Evolutionary conservation across 2,888 invertebrate genomes (phyloP).

Genomic region (Eupithecia abbreviata): DNA sequence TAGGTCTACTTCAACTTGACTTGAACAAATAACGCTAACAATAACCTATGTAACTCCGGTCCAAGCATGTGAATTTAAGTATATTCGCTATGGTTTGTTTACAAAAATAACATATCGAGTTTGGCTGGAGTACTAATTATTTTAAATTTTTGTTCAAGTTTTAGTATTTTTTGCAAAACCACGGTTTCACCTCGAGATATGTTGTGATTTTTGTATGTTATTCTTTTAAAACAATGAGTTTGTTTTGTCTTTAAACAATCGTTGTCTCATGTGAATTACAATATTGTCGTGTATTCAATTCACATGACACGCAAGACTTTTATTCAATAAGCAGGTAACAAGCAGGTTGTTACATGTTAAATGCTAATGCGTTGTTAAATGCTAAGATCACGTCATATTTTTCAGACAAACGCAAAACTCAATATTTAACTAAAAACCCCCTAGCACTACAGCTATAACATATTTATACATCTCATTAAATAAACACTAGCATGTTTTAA

Average conservation of each 20-base stretch:
- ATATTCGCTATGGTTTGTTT: too few species aligned
- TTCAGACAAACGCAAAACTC: neutral
- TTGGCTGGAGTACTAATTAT: too few species aligned
- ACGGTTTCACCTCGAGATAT: neutral
- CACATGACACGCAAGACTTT: slow-evolving; percentile 36
- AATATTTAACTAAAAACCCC: neutral
- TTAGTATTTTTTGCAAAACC: neutral
- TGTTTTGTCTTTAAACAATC: neutral
- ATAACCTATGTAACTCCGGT: too few species aligned
- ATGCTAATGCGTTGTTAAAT: too few species aligned
- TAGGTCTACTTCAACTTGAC: too few species aligned
- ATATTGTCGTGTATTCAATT: slow-evolving; percentile 41
- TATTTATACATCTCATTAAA: too few species aligned
- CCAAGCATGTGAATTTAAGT: too few species aligned
- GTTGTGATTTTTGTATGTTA: neutral
- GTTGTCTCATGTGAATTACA: slow-evolving; percentile 26
- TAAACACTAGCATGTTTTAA: too few species aligned
- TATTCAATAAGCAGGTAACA: slow-evolving; percentile 8
- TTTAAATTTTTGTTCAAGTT: neutral
- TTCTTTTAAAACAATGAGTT: neutral
- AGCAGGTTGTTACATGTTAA: neutral
- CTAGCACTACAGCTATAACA: neutral
- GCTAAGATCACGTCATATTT: neutral
- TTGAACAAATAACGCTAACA: too few species aligned
- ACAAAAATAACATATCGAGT: too few species aligned